Evolutionary conservation across 2,888 invertebrate genomes (phyloP).

Genomic region (Xylophagus ater): DNA sequence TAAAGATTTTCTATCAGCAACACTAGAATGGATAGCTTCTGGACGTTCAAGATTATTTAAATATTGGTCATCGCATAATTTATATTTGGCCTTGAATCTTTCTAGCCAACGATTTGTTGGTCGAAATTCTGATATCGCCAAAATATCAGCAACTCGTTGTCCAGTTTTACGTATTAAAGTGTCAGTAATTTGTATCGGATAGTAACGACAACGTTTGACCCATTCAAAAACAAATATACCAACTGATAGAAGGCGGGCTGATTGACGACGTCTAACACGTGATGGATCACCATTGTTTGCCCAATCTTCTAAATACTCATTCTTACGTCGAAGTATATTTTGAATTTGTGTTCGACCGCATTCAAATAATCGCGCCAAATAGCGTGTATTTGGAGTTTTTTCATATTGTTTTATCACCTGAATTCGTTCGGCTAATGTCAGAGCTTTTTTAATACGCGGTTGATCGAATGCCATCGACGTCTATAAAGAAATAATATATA

Average conservation of each 20-base stretch:
- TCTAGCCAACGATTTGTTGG: slow-evolving; percentile 12
- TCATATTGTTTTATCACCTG: slow-evolving; percentile 11
- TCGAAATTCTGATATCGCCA: slow-evolving; percentile 8
- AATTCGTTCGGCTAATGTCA: slow-evolving; percentile 12
- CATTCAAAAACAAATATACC: slow-evolving; percentile 14
- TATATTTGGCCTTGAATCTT: slow-evolving; percentile 13
- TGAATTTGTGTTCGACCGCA: slow-evolving; percentile 15
- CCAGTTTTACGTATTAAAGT: slow-evolving; percentile 9
- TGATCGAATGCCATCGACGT: too few species aligned
- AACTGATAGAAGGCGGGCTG: slow-evolving; percentile 7
- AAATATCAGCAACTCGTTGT: slow-evolving; percentile 4
- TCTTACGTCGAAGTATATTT: slow-evolving; percentile 11
- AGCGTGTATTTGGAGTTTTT: slow-evolving; percentile 4
- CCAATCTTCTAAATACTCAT: slow-evolving; percentile 14
- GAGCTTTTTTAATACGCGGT: too few species aligned
- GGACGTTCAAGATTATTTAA: neutral
- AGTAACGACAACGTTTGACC: slow-evolving; percentile 8
- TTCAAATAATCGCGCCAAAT: slow-evolving; percentile 9
- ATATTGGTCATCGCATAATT: slow-evolving; percentile 2
- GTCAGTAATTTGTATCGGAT: slow-evolving; percentile 10
- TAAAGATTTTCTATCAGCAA: too few species aligned
- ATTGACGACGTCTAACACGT: slow-evolving; percentile 9
- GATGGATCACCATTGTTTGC: slow-evolving; percentile 11
- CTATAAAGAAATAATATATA: too few species aligned
- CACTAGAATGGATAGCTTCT: neutral